Evolutionary conservation across 53 echinoderm and acorn worm genomes (phyloP).

Genomic region (Echinarachnius parma): DNA sequence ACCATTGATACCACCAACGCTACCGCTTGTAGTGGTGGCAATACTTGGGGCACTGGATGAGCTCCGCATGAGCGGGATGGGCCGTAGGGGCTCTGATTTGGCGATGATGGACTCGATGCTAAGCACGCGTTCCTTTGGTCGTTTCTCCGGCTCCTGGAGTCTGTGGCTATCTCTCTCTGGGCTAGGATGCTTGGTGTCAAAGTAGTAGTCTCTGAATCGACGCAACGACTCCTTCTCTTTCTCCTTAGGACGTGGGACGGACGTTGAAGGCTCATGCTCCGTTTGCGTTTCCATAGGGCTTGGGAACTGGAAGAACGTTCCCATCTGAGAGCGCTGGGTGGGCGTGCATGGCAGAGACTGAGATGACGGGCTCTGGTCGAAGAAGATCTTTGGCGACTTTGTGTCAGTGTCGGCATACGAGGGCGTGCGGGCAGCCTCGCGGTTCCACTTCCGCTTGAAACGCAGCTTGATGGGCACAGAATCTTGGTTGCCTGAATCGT

Average conservation of each 20-base stretch:
- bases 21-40: constrained; percentile 8
- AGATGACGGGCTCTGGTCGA: constrained; percentile 60
- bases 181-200: constrained; percentile 70
- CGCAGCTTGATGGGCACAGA: constrained; percentile 95
- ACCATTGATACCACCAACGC: too few relatives aligned
- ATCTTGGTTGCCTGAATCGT: constrained; percentile 29
- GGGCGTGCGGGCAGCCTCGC: constrained; percentile 75
- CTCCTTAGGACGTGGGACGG: not conserved
- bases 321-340: constrained; percentile 65
- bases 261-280: constrained; percentile 29
- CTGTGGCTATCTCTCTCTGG: constrained; percentile 19
- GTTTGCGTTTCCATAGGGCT: constrained; percentile 67
- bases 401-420: constrained; percentile 81
- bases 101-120: constrained; percentile 63
- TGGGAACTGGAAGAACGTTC: constrained; percentile 91
- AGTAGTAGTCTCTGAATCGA: constrained; percentile 86
- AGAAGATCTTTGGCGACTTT: constrained; percentile 88
- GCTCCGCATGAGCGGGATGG: constrained; percentile 28
- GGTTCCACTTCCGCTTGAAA: constrained; percentile 95
- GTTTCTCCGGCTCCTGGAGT: constrained; percentile 34
- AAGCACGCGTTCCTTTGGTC: constrained; percentile 51
- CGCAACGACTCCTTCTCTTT: constrained; percentile 71
- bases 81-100: constrained; percentile 37
- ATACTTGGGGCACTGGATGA: constrained; percentile 41
- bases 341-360: constrained; percentile 97